phyloP scores from a whole-genome alignment of 2,888 invertebrate genomes.

The Boloria selene region DNA sequence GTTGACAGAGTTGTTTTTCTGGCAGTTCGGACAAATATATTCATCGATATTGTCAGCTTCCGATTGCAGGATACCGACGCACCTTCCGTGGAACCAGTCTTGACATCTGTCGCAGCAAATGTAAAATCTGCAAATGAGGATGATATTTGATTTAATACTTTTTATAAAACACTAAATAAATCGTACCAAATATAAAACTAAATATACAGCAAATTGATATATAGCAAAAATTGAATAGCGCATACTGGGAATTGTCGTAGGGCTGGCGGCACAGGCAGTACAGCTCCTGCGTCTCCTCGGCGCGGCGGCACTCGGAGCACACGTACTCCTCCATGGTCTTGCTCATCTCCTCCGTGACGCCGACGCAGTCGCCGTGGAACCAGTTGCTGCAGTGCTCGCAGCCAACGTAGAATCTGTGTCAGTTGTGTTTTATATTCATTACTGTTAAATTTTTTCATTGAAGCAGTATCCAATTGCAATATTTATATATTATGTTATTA shows the following conservation, averaged over 20 bases:
- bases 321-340: conserved; percentile 95
- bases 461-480: no score
- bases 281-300: conserved; percentile 93
- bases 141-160: no score
- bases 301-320: conserved; percentile 92
- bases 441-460: no score
- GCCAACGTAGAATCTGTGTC: conserved; percentile 94
- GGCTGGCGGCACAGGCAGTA: conserved; percentile 98
- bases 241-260: conserved; percentile 98
- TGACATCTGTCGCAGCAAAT: conserved; percentile 99
- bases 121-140: conserved; percentile 89
- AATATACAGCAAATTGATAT: no score
- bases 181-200: background rate
- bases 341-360: conserved; percentile 95
- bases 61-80: conserved; percentile 96
- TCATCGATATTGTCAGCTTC: conserved; percentile 97
- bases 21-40: conserved; percentile 98
- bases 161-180: no score
- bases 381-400: conserved; percentile 99
- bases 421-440: conserved; percentile 24
- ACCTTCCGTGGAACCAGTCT: conserved; percentile 99
- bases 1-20: conserved; percentile 93
- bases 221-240: conserved; percentile 43
- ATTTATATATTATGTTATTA: no score
- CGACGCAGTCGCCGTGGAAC: conserved; percentile 99